phyloP scores from a whole-genome alignment of 2,888 invertebrate species.

The Brachynemurus nebulosus region DNA sequence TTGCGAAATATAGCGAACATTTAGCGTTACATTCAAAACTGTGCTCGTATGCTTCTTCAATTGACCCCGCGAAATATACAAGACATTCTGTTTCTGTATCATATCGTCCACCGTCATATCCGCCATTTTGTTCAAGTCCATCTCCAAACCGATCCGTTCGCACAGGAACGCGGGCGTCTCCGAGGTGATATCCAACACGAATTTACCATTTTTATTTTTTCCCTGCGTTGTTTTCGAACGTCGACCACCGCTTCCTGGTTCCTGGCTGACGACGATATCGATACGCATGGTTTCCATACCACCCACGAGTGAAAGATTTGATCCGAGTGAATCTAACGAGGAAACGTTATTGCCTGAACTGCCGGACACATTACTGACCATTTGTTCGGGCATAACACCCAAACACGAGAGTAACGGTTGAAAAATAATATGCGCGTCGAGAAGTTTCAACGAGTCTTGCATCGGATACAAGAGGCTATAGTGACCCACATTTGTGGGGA shows the following conservation, averaged over 20 bases:
- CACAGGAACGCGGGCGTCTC: constrained; percentile 85
- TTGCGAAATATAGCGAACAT: constrained; percentile 81
- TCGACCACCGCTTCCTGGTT: constrained; percentile 41
- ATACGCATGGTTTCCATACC: constrained; percentile 80
- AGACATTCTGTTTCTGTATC: constrained; percentile 65
- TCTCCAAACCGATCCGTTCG: constrained; percentile 77
- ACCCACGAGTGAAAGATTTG: constrained; percentile 68
- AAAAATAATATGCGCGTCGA: constrained; percentile 89
- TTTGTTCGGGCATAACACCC: constrained; percentile 82
- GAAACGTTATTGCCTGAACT: constrained; percentile 41
- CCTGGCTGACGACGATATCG: constrained; percentile 82
- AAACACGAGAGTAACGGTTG: constrained; percentile 80
- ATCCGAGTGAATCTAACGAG: constrained; percentile 76
- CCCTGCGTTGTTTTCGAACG: constrained; percentile 21
- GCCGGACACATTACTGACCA: constrained; percentile 31
- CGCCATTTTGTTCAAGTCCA: constrained; percentile 79
- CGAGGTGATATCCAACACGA: constrained; percentile 38
- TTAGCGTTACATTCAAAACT: constrained; percentile 77
- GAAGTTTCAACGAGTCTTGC: constrained; percentile 67
- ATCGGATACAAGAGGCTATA: constrained; percentile 44
- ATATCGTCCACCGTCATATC: constrained; percentile 81
- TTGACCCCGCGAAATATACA: constrained; percentile 76
- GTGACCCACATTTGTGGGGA: constrained; percentile 6
- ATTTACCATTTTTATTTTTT: constrained; percentile 32
- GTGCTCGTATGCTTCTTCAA: constrained; percentile 85